phyloP scores from a whole-genome alignment of 2,888 invertebrate species.

The Suillia variegata region DNA sequence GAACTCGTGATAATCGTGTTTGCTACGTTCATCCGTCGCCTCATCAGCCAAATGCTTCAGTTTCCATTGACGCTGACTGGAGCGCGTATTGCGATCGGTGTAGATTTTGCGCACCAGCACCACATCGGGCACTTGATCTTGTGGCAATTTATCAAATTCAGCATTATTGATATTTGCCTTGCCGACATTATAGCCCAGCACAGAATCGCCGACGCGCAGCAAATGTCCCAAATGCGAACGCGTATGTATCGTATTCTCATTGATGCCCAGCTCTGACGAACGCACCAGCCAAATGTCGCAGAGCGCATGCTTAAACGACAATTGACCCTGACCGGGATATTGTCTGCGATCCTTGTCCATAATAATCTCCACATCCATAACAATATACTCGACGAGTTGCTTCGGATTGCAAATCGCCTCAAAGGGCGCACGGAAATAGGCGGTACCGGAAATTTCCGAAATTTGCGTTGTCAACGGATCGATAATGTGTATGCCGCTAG shows the following conservation, averaged over 20 bases:
- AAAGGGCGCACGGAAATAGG: constrained; percentile 89
- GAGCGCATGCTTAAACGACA: constrained; percentile 85
- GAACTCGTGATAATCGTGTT: constrained; percentile 90
- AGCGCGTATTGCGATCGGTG: constrained; percentile 72
- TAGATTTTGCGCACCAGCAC: constrained; percentile 93
- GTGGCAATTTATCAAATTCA: constrained; percentile 82
- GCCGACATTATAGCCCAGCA: constrained; percentile 86
- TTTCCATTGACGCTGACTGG: constrained; percentile 87
- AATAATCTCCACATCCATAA: constrained; percentile 86
- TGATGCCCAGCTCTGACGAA: constrained; percentile 82
- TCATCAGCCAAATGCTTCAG: constrained; percentile 83
- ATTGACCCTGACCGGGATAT: constrained; percentile 86
- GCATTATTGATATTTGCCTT: constrained; percentile 91
- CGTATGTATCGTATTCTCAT: constrained; percentile 81
- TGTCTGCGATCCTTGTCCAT: constrained; percentile 70
- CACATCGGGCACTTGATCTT: constrained; percentile 80
- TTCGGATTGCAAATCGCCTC: constrained; percentile 87
- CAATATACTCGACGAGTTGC: constrained; percentile 87
- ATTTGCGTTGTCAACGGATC: constrained; percentile 91
- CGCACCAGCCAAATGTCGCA: constrained; percentile 94
- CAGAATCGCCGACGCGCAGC: constrained; percentile 90
- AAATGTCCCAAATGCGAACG: constrained; percentile 94
- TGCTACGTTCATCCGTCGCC: constrained; percentile 68
- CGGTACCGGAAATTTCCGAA: constrained; percentile 79
- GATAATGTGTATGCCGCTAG: constrained; percentile 89